Base-by-base conservation (phyloP, 1,140 invertebrate genomes). In the Eupeodes corollae region DNA sequence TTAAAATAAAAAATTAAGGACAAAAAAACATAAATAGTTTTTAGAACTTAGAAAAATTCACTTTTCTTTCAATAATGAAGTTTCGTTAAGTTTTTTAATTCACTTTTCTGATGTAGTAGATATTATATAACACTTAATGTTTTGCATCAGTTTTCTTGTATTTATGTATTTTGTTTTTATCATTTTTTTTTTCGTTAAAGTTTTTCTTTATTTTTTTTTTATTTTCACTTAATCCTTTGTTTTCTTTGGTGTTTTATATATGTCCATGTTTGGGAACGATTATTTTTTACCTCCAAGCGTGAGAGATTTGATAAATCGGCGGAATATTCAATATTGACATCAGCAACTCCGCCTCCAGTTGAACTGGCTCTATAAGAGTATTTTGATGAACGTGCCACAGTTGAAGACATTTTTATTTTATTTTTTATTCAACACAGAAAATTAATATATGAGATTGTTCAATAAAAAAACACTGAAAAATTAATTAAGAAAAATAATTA, bases 241-340 rank as follows among this genome's bases (percentile, higher is more conserved):
- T 18, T 10, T n/a, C 32, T 13, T 42, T 32, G 42, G 19, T 18
- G 13, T 16, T 37, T 37, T 16, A 16, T 37, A 6, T 16, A 16
- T 37, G 13, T 16, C 35, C 35, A 5, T 37, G 3, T 37, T n/a
- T 3, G 13, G 3, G 6, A 37, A 14, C 3, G 15, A 37, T 14
- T 14, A n/a, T 19, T 47, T 38, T 56, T 73, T 88, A 94, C 90
- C 87, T 92, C 89, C 72, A 93, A 82, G 70, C 89, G 84, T 71
- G 87, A 84, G 69, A 93, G 80, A 70, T 88, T 85, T 73, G 84
- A 90, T 69, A 93, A 76, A 75, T 94, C 89, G 73, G 87, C 80
- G 70, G 82, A 84, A 76, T 92, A 92, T 75, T 92, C 90, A 75
- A 93, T 90, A 79, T 83, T 90, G 69, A 93, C 84, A 75, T 93